These are phyloP conservation scores for Drosophila mercatorum DNA, from an alignment of 2,888 invertebrate genomes.

Conservation along the genomic window DNA sequence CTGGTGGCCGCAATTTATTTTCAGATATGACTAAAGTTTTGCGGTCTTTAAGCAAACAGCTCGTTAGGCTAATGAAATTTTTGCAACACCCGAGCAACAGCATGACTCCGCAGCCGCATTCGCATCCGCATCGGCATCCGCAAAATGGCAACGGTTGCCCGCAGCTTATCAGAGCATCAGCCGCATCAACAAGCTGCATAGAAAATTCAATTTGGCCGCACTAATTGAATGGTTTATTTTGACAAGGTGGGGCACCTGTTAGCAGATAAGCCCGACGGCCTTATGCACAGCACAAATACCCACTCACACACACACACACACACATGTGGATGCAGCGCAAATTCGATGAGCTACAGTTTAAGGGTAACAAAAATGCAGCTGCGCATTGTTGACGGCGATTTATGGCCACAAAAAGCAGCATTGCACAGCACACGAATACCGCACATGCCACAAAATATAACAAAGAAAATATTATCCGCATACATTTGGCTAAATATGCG, in stretches of 20 bases:
- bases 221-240: conserved; percentile 78
- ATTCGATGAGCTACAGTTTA: conserved; percentile 31
- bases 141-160: conserved; percentile 43
- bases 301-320: conserved; percentile 8
- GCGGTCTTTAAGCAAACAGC: conserved; percentile 67
- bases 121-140: background rate
- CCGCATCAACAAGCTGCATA: conserved; percentile 72
- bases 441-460: conserved; percentile 12
- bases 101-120: background rate
- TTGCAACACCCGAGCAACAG: conserved; percentile 19
- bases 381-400: conserved; percentile 47
- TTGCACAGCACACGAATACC: conserved; percentile 30
- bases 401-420: conserved; percentile 27
- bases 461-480: background rate
- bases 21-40: conserved; percentile 49
- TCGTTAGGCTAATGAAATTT: conserved; percentile 77
- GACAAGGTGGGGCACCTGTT: conserved; percentile 68
- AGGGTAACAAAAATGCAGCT: conserved; percentile 37
- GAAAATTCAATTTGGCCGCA: conserved; percentile 72
- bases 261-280: conserved; percentile 58
- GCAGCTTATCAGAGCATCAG: conserved; percentile 68
- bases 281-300: conserved; percentile 20
- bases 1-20: conserved; percentile 45
- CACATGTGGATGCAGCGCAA: conserved; percentile 11
- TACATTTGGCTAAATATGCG: background rate